Base-by-base conservation (phyloP, 2,113 vertebrate genomes). In the Ahaetulla prasina region DNA sequence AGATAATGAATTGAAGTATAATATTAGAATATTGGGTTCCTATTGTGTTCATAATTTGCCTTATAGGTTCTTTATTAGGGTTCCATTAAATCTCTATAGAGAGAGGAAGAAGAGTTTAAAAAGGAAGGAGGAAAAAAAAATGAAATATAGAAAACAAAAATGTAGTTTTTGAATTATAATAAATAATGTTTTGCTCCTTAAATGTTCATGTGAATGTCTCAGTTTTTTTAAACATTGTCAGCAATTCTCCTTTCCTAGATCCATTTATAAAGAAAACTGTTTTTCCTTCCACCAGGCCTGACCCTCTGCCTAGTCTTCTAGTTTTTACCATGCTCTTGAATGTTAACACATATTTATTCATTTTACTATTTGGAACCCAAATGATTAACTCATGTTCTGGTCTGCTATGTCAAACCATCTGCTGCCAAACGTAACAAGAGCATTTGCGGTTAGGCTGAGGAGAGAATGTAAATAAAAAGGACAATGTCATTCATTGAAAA, bases 381-480 rank as follows among this genome's bases (percentile, higher is more conserved):
- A 97, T 96, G 96, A 94, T 95, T 94, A 93, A 94, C 93, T 96
- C 89, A 93, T 95, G 96, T 97, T 95, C 94, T 96, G 94, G 96
- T 97, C 95, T 94, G 94, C 92, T 90, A 90, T 96, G 94, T 97
- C 47, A 8, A 97, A 93, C 93, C 94, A 97, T 97, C 93, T 94
- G 94, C 95, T 95, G 92, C 91, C 96, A 98, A 98, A 97, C 95
- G 96, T 96, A 97, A 88, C 60, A 92, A 96, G 94, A 97, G 91
- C 95, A 93, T 94, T 97, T 96, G 94, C 90, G 92, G 94, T 94
- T 96, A 93, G 85, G 43, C 43, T 57, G 86, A 89, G n/a, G 94
- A 96, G 94, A 97, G 45, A 97, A 94, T 96, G 93, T 93, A 96
- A 95, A 95, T 96, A 95, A 92, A 97, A 96, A 96, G 95, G 93